These are phyloP conservation scores for Dicyrtomina minuta DNA, from an alignment of 2,888 invertebrate species.

Conservation along the genomic window DNA sequence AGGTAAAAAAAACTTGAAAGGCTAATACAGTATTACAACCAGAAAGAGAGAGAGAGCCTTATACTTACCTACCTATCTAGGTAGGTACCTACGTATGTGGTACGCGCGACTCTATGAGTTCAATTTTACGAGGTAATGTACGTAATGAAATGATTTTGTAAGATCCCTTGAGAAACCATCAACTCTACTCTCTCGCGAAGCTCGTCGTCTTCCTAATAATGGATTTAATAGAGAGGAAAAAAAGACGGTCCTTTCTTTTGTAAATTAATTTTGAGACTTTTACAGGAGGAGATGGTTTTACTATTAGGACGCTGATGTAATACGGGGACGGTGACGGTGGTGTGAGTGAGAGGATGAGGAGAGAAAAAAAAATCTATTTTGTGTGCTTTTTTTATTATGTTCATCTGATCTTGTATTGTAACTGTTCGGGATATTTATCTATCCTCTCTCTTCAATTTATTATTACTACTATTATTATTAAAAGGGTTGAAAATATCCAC, in stretches of 20 bases:
- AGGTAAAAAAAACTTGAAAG: constrained; percentile 18
- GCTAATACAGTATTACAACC: too few relatives aligned
- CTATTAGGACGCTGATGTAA: too few relatives aligned
- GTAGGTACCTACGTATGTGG: constrained; percentile 6
- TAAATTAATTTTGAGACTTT: constrained; percentile 6
- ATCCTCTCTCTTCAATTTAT: too few relatives aligned
- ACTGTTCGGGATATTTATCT: too few relatives aligned
- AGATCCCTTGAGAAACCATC: constrained; percentile 21
- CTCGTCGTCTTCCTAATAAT: not conserved
- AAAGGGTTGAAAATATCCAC: too few relatives aligned
- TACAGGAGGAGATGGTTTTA: not conserved
- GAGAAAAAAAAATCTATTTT: too few relatives aligned
- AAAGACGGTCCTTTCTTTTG: constrained; percentile 11
- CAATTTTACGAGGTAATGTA: not conserved
- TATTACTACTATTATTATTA: too few relatives aligned
- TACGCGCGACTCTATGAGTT: too few relatives aligned
- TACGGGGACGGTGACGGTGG: too few relatives aligned
- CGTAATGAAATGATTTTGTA: not conserved
- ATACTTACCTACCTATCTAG: not conserved
- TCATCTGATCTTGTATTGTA: too few relatives aligned
- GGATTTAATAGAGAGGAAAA: not conserved
- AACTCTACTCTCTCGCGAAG: not conserved
- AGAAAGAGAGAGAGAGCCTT: too few relatives aligned
- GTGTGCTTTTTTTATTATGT: too few relatives aligned
- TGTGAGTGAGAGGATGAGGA: not conserved